A percentile compares a stretch with the other conserved stretches of the same genome.
Conservation (phyloP, 2,888 invertebrate species). For the Trichacis sp. region DNA sequence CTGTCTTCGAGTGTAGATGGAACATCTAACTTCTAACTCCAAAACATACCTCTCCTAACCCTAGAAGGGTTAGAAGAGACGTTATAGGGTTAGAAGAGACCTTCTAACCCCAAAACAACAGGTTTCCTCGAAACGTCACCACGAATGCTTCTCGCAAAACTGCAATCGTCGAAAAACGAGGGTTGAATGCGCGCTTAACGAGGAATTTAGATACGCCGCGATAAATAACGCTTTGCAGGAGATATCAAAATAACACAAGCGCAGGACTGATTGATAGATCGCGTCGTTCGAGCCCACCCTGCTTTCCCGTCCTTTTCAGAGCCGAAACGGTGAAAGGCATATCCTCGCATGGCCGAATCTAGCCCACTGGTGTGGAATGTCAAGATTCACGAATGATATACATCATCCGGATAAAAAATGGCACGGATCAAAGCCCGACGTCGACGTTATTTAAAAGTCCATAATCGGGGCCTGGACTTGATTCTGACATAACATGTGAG, state of each 20-base stretch:
- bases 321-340: slow-evolving; percentile 10
- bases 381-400: slow-evolving; percentile 10
- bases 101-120: too few relatives aligned
- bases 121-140: too few relatives aligned
- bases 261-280: slow-evolving; percentile 49
- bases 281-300: slow-evolving; percentile 34
- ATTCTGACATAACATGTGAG: slow-evolving; percentile 9
- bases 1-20: too few relatives aligned
- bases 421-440: slow-evolving; percentile 6
- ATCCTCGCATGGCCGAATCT: slow-evolving; percentile 20
- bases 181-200: not conserved
- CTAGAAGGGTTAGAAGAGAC: too few relatives aligned
- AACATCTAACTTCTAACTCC: too few relatives aligned
- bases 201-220: not conserved
- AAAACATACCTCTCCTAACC: too few relatives aligned
- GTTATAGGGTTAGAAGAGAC: too few relatives aligned
- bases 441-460: not conserved
- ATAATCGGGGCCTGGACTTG: slow-evolving; percentile 1
- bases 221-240: not conserved
- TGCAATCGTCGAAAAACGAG: too few relatives aligned
- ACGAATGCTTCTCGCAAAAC: too few relatives aligned
- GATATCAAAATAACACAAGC: slow-evolving; percentile 1
- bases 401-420: slow-evolving; percentile 10
- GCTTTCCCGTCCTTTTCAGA: slow-evolving; percentile 16
- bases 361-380: slow-evolving; percentile 17